Evolutionary conservation across 92 coral and sea anemone species (phyloP).

Genomic region (Parazoanthus swiftii): DNA sequence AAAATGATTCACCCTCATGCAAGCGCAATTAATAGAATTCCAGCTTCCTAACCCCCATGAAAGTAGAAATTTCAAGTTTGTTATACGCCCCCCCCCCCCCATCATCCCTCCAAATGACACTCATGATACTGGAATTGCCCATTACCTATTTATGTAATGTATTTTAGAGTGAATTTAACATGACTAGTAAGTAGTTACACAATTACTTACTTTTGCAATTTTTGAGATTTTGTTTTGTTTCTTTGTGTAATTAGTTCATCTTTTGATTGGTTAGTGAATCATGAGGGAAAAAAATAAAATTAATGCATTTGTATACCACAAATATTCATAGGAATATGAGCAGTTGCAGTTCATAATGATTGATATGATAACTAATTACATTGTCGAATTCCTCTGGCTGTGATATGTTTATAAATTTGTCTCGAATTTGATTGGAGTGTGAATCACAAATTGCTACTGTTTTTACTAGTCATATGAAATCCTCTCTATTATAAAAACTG

Average conservation of each 20-base stretch:
- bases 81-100: neutral
- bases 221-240: constrained; percentile 2
- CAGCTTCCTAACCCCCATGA: no score
- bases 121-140: neutral
- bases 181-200: constrained; percentile 16
- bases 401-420: constrained; percentile 9
- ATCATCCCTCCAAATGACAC: neutral
- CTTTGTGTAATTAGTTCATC: constrained; percentile 12
- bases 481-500: neutral
- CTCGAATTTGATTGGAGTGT: neutral
- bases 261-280: constrained; percentile 2
- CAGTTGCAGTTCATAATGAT: constrained; percentile 2
- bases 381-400: neutral
- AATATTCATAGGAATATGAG: constrained; percentile 8
- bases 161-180: constrained; percentile 11
- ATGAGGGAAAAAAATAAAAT: neutral
- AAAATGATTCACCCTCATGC: neutral
- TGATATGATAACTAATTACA: constrained; percentile 1
- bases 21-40: neutral
- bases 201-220: neutral
- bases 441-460: constrained; percentile 2
- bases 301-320: constrained; percentile 7
- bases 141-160: constrained; percentile 14
- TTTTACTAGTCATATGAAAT: constrained; percentile 14
- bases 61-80: constrained; percentile 1